phyloP scores from a whole-genome alignment of 2,888 invertebrate species.

The Elmis aenea region DNA sequence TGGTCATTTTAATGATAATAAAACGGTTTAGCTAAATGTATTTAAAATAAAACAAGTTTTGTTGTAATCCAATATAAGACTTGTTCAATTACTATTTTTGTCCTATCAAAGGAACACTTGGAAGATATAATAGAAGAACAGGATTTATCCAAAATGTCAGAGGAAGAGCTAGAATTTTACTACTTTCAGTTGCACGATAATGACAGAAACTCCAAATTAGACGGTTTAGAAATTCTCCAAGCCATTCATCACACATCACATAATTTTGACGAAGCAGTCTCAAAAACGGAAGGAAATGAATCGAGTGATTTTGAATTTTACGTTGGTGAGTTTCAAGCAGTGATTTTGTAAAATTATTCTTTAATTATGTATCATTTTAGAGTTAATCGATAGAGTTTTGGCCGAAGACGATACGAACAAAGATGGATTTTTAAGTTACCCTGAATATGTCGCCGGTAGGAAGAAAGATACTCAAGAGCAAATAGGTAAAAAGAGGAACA shows the following conservation, averaged over 20 bases:
- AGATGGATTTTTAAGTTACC: conserved; percentile 82
- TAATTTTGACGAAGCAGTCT: conserved; percentile 51
- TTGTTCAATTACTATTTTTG: not conserved
- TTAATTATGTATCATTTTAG: conserved; percentile 49
- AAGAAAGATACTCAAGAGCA: conserved; percentile 29
- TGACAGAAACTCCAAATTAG: conserved; percentile 82
- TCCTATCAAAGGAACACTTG: conserved; percentile 41
- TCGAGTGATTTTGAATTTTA: conserved; percentile 48
- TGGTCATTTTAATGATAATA: too few relatives aligned
- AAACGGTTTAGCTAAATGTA: too few relatives aligned
- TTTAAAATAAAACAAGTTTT: too few relatives aligned
- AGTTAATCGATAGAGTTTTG: conserved; percentile 79
- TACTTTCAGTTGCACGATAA: conserved; percentile 86
- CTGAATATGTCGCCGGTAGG: conserved; percentile 60
- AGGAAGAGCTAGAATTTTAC: conserved; percentile 80
- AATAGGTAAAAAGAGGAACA: too few relatives aligned
- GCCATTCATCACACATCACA: conserved; percentile 72
- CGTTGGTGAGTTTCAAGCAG: conserved; percentile 40
- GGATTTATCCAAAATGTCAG: conserved; percentile 67
- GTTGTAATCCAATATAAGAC: not conserved
- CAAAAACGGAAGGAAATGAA: conserved; percentile 42
- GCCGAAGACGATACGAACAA: conserved; percentile 77
- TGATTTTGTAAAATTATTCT: not conserved
- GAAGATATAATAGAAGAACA: conserved; percentile 46
- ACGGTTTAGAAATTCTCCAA: conserved; percentile 83